Percentiles rank a stretch among this genome's conserved stretches.
Evolutionary conservation across 2,888 invertebrate genomes (phyloP).

Genomic region (Rotaria macrura): DNA sequence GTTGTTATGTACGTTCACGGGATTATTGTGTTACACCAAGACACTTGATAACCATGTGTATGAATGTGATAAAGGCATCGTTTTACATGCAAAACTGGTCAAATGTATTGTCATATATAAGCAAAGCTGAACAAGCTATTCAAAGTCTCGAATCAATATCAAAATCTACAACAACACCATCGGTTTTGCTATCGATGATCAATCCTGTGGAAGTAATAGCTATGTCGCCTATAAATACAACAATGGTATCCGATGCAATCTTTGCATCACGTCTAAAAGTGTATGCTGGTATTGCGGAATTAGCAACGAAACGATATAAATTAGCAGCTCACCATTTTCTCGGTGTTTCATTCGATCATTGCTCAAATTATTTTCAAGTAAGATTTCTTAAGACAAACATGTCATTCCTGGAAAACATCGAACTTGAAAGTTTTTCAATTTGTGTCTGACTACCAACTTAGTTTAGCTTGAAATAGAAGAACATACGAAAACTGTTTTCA

Average conservation of each 20-base stretch:
- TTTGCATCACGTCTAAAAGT: slow-evolving; percentile 58
- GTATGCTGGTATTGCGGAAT: slow-evolving; percentile 83
- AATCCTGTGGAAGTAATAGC: background rate
- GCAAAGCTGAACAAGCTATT: slow-evolving; percentile 71
- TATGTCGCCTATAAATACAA: background rate
- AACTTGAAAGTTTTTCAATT: too few species aligned
- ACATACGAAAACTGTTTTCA: too few species aligned
- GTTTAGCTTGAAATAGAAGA: too few species aligned
- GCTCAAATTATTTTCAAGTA: slow-evolving; percentile 76
- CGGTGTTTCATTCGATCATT: slow-evolving; percentile 78
- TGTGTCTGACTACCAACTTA: too few species aligned
- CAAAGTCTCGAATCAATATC: slow-evolving; percentile 14
- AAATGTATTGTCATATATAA: slow-evolving; percentile 88
- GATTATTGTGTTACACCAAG: slow-evolving; percentile 98
- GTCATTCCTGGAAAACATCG: too few species aligned
- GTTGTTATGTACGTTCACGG: slow-evolving; percentile 88
- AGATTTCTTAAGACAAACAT: slow-evolving; percentile 34
- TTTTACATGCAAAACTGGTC: slow-evolving; percentile 95
- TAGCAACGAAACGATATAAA: slow-evolving; percentile 87
- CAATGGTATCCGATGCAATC: background rate
- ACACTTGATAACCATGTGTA: slow-evolving; percentile 91
- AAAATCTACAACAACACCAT: background rate
- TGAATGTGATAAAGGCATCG: slow-evolving; percentile 84
- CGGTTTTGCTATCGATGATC: background rate
- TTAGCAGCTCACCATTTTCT: slow-evolving; percentile 85